Evolutionary conservation across 1,140 invertebrate species (phyloP).

Genomic region (Neotoxoptera formosana): DNA sequence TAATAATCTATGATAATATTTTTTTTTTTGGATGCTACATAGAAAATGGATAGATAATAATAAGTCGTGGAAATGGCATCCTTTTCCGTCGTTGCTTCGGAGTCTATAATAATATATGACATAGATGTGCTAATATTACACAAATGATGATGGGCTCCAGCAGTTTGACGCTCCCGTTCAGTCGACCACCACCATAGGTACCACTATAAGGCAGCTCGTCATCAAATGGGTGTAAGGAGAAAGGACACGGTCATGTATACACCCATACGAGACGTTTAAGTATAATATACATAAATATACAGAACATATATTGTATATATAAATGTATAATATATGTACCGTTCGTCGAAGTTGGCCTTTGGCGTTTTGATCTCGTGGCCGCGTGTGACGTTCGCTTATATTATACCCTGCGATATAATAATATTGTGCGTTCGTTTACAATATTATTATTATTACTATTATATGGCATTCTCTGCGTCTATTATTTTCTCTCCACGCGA

Average conservation of each 20-base stretch:
- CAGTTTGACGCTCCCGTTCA: background rate
- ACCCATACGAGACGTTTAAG: background rate
- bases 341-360: background rate
- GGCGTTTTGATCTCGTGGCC: slow-evolving; percentile 31
- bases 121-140: too few species aligned
- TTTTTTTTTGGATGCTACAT: too few species aligned
- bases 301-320: background rate
- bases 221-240: background rate
- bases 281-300: background rate
- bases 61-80: too few species aligned
- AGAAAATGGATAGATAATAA: too few species aligned
- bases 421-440: background rate
- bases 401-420: background rate
- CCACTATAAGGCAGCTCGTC: background rate
- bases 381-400: background rate
- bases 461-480: background rate
- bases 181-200: background rate
- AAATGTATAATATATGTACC: background rate
- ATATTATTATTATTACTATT: background rate
- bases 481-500: background rate
- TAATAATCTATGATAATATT: too few species aligned
- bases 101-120: too few species aligned
- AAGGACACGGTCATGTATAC: slow-evolving; percentile 6
- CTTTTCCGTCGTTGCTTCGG: too few species aligned
- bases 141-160: too few species aligned